Conservation (phyloP, 2,888 invertebrate species). For the Drosophila pseudotakahashii region DNA sequence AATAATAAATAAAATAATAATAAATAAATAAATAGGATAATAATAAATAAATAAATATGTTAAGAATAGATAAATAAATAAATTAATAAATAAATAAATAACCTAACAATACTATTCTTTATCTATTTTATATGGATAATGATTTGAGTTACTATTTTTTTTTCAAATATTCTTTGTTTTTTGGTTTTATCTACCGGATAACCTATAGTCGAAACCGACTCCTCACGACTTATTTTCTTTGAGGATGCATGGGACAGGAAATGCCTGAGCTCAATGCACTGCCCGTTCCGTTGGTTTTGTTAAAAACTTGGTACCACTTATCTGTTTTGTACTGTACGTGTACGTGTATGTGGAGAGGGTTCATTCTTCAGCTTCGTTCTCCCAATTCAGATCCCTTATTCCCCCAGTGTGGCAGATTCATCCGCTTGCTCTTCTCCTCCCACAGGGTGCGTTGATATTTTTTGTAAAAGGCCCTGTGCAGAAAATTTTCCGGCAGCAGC, state of each 20-base stretch:
- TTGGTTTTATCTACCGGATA: not conserved
- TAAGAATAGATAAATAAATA: no score
- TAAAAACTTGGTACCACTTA: conserved; percentile 75
- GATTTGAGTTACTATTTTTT: no score
- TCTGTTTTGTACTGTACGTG: conserved; percentile 62
- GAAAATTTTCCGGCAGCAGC: conserved; percentile 19
- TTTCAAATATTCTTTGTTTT: no score
- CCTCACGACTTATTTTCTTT: not conserved
- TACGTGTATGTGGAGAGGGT: conserved; percentile 33
- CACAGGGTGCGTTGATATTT: conserved; percentile 19
- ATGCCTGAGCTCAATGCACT: conserved; percentile 64
- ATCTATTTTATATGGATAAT: no score
- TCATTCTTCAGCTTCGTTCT: conserved; percentile 7
- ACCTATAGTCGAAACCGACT: not conserved
- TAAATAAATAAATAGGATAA: no score
- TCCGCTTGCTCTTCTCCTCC: conserved; percentile 13
- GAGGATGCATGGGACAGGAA: conserved; percentile 15
- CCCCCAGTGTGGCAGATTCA: conserved; percentile 16
- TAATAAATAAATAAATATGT: no score
- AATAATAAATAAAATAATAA: no score
- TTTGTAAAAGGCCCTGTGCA: conserved; percentile 26
- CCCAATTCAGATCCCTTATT: conserved; percentile 18
- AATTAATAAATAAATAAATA: no score
- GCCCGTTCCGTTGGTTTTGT: conserved; percentile 62
- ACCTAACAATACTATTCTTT: no score